A percentile compares a stretch with the other conserved stretches of the same genome.
Conservation (phyloP, 2,797 vertebrate genomes). For the Philypnodon macrostomus region DNA sequence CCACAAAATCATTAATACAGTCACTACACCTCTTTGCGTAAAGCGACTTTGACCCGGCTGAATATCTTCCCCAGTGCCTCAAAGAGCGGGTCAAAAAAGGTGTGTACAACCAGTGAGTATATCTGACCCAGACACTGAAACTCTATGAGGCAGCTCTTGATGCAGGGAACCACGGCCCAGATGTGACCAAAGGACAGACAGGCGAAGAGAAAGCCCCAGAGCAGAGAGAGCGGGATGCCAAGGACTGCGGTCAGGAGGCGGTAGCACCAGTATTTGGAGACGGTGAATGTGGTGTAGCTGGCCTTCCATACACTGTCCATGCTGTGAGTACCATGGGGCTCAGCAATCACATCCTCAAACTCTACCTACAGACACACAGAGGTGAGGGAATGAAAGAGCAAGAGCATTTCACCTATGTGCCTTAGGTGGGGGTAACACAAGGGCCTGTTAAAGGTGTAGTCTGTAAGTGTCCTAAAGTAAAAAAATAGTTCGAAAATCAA, state of each 20-base stretch:
- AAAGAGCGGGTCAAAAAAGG: slow-evolving; percentile 80
- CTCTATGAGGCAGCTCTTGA: slow-evolving; percentile 84
- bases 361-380: slow-evolving; percentile 72
- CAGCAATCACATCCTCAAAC: slow-evolving; percentile 87
- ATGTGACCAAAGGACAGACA: slow-evolving; percentile 88
- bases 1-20: not conserved
- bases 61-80: slow-evolving; percentile 78
- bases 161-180: slow-evolving; percentile 85
- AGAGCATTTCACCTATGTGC: no score
- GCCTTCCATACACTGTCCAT: slow-evolving; percentile 82
- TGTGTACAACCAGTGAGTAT: slow-evolving; percentile 80
- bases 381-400: no score
- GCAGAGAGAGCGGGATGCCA: slow-evolving; percentile 79
- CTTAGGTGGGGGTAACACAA: no score
- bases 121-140: slow-evolving; percentile 80
- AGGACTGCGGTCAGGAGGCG: slow-evolving; percentile 80
- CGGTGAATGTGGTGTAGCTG: slow-evolving; percentile 84
- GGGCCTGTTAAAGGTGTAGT: no score
- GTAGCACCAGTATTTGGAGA: slow-evolving; percentile 88
- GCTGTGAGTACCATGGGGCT: slow-evolving; percentile 83
- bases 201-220: slow-evolving; percentile 87
- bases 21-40: slow-evolving; percentile 76
- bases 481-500: no score
- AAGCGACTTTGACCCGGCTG: slow-evolving; percentile 70
- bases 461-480: no score